Evolutionary conservation across 2,797 vertebrate species (phyloP), one percentile per base, ranked within the genome.

Genomic region (Urosaurus nigricauda): DNA sequence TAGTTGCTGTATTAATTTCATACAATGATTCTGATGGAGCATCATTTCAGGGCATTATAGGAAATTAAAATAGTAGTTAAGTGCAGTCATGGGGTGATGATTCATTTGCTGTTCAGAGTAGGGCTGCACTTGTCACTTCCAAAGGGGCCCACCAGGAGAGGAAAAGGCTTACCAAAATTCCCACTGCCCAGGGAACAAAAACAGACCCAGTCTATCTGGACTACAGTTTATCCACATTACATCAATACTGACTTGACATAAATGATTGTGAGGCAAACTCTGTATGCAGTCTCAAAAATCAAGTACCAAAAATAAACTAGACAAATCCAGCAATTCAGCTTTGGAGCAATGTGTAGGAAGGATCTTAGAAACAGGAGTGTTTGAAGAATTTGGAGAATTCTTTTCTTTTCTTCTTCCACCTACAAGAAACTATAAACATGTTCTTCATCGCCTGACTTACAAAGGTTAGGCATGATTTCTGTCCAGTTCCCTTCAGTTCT

Each of bases 401-500:
- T 71, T 68, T 68, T 84, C 26, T 37, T 4, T 47, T 78, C 51
- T 56, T 51, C 71, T 74, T 35, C 53, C 56, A 71, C 32, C 51
- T 85, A 9, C n/a, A 85, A 0, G 56, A 19, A 74, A 6, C 51
- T 37, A 75, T 74, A 85, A 68, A 68, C 37, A 85, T 90, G 89
- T 86, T 91, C 56, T 71, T 94, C 88, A 70, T 91, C 88, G 94
- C 88, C 87, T 0, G 93, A 12, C 0, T 74, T 40, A 40, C 35
- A 74, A 37, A 74, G 17, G 17, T 87, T 87, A 95, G 82, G 80
- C 89, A 92, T 51, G 90, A 93, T 93, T 94, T 93, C 93, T 87
- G 84, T 83, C 85, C 70, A 91, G 92, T 96, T 87, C 92, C 90
- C 93, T 94, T 87, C 89, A 94, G 89, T 95, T 93, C 93, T 91